Evolutionary conservation across 2,888 invertebrate genomes (phyloP).

Genomic region (Allygus modestus): DNA sequence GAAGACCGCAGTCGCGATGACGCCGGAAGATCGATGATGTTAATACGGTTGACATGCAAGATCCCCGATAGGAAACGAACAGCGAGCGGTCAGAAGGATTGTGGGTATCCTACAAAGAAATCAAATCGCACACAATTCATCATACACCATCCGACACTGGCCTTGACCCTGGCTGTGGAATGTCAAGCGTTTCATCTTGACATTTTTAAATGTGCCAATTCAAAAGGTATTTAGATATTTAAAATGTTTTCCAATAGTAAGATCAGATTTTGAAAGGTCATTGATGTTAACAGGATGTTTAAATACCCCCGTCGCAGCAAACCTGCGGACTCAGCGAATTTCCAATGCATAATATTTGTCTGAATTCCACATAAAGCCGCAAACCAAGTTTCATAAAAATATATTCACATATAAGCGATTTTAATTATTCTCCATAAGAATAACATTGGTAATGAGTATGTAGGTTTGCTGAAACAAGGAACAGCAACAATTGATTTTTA

Average conservation of each 20-base stretch:
- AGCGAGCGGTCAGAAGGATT: neutral
- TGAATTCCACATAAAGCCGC: too few relatives aligned
- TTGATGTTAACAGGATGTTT: too few relatives aligned
- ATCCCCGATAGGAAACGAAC: neutral
- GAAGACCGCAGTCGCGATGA: neutral
- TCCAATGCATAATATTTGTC: too few relatives aligned
- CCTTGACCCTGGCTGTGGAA: conserved; percentile 5
- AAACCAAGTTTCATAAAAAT: too few relatives aligned
- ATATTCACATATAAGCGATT: too few relatives aligned
- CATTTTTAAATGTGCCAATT: neutral
- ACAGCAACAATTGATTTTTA: too few relatives aligned
- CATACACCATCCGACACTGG: neutral
- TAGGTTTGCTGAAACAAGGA: too few relatives aligned
- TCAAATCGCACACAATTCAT: conserved; percentile 30
- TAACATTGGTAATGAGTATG: too few relatives aligned
- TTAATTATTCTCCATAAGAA: too few relatives aligned
- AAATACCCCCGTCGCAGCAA: too few relatives aligned
- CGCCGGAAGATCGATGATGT: conserved; percentile 21
- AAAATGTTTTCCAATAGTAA: neutral
- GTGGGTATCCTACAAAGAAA: conserved; percentile 32
- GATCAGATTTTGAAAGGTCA: neutral
- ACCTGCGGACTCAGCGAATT: too few relatives aligned
- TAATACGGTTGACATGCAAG: conserved; percentile 30
- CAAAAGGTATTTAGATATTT: neutral
- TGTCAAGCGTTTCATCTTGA: neutral